Base-by-base conservation (phyloP, 1,140 invertebrate species). In the Zophobas morio region DNA sequence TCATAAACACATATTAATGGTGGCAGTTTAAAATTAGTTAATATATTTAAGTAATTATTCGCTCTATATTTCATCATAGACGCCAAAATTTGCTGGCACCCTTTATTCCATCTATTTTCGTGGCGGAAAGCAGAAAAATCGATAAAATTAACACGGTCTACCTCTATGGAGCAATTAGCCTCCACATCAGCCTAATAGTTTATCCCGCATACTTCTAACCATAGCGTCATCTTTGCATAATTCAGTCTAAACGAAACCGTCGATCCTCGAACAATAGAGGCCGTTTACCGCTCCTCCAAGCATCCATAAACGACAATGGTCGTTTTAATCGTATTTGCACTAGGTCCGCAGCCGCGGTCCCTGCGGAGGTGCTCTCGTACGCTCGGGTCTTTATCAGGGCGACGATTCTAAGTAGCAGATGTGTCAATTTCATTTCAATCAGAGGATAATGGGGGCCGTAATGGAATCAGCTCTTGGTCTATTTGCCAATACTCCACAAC, bases 371-470 rank as follows among this genome's bases (percentile, higher is more conserved):
- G 49, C 40, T 32, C 71, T 37, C 70, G 34, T 54, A 53, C 70
- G 47, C 70, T 53, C 70, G 47, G 54, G 40, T 56, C 53, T 47
- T 56, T 76, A 76, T 53, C 47, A 40, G 47, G 63, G 60, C 49
- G 49, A 78, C 56, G 75, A 46, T 53, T 66, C 78, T 85, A 86
- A 86, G 84, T 86, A 86, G 85, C 85, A 86, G 84, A 86, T 86
- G 85, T 86, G 85, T 86, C 85, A 86, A 86, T 86, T 86, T 86
- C 85, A 83, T 86, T 86, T 85, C 85, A 85, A 86, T 86, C 85
- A 86, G 82, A 71, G 75, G 74, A 85, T 85, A 86, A 86, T 86
- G 85, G 85, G 82, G 80, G 60, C 81, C 77, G 85, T 86, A 86
- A 86, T 86, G 84, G 85, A 86, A 86, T 86, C 84, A 85, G 82